Evolutionary conservation across 2,113 vertebrate species (phyloP), one percentile per base, ranked within the genome.

Genomic region (Thunnus maccoyii): DNA sequence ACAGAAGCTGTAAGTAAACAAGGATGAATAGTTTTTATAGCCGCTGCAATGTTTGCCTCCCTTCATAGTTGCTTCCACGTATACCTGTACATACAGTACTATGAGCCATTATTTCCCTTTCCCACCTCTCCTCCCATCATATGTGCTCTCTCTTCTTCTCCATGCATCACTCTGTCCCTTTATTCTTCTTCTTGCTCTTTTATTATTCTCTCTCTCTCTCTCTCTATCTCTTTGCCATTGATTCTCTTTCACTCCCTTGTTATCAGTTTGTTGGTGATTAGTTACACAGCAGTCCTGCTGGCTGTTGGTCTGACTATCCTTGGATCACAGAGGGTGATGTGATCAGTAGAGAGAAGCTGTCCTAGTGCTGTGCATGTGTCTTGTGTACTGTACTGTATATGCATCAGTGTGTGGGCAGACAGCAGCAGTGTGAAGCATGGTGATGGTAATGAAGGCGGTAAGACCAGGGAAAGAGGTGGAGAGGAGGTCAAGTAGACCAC

Each of bases 401-500:
- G 67, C 30, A 50, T 82, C 81, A 60, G 30, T 73, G 76, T 87
- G 92, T 91, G 89, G 90, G 88, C 84, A 85, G 91, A 82, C 56
- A 66, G 78, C 71, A 84, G 80, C 76, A 76, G 70, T 76, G 80
- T 87, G 87, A 89, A 82, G 73, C 78, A 82, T 86, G 80, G 76
- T 85, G 81, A 87, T 86, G 87, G 60, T 90, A 86, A 88, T 89
- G 87, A 89, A 88, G 66, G 81, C 71, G 14, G 84, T 76, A 86
- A 52, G 83, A 78, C 77, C 56, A 87, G 82, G 32, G 72, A 91
- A 91, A 65, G 71, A 88, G 85, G 83, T 89, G 77, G 76, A 82
- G 85, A 90, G 75, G 86, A 90, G 90, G 89, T 93, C 88, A 92
- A 89, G 84, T 89, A 86, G 78, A 91, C 82, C 72, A 66, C 72